Evolutionary conservation across 1,140 invertebrate species (phyloP), one percentile per base, ranked within the genome.

Genomic region (Panulirus ornatus): DNA sequence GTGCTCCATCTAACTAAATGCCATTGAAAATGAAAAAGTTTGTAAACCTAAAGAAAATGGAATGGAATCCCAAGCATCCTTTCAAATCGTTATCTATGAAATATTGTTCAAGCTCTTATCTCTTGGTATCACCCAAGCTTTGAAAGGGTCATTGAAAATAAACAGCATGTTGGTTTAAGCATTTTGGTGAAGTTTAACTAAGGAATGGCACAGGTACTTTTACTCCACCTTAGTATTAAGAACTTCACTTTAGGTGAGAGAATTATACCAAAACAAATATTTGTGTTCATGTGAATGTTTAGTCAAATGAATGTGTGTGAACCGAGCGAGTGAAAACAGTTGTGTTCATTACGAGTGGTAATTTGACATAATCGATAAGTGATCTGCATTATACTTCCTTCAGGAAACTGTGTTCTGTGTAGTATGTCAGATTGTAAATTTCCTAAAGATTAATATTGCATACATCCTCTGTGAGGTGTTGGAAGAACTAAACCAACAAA

Each of bases 401-500:
- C 58, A 66, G n/a, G 58, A 66, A 66, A 66, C 22, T 66, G 58
- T 66, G 58, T 66, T 66, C 58, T 27, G 3, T 27, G 58, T 66
- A 66, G n/a, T 66, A 27, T 66, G 58, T 66, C n/a, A 66, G 3
- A 66, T 66, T 58, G n/a, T 14, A 16, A 58, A 16, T 58, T 58
- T n/a, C n/a, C n/a, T 58, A 1, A 58, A 3, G 51, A 11, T n/a
- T 30, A 66, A 66, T 1, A 22, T 6, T 66, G n/a, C n/a, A 11
- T 30, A 0, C n/a, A 66, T 66, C 58, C 58, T 66, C 58, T 66
- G 14, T 27, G 1, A 66, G 3, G n/a, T 66, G n/a, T 27, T 27
- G 58, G n/a, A 66, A 66, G 58, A 66, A 66, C 6, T 30, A 27
- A 3, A 66, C 58, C 8, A 6, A 3, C 30, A 30, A 58, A 19